A percentile compares a stretch with the other conserved stretches of the same genome.
phyloP scores from a whole-genome alignment of 2,888 invertebrate genomes.

The Mellilla xanthometata region DNA sequence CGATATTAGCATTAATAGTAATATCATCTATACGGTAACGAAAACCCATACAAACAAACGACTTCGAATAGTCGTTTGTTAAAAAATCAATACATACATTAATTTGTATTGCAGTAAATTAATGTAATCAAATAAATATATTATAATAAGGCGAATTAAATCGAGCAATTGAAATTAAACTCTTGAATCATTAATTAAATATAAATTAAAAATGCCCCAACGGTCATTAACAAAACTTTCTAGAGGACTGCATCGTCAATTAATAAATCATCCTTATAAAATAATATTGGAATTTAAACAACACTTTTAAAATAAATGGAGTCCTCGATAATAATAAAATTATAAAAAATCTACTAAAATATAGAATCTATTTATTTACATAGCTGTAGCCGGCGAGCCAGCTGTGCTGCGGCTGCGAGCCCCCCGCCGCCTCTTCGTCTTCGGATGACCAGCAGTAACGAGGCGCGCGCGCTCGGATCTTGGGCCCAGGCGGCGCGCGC shows the following conservation, averaged over 20 bases:
- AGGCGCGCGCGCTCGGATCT: conserved; percentile 43
- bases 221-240: neutral
- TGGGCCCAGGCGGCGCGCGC: conserved; percentile 29
- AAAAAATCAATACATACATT: neutral
- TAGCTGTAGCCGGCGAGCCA: conserved; percentile 92
- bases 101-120: too few relatives aligned
- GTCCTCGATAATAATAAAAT: conserved; percentile 12
- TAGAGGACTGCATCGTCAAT: conserved; percentile 10
- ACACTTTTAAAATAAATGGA: conserved; percentile 16
- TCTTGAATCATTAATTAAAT: too few relatives aligned
- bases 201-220: conserved; percentile 16
- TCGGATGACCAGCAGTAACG: conserved; percentile 85
- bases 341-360: conserved; percentile 55
- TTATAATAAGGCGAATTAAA: neutral
- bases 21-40: conserved; percentile 21
- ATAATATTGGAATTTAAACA: conserved; percentile 10
- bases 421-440: conserved; percentile 84
- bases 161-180: too few relatives aligned
- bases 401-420: conserved; percentile 87
- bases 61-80: neutral
- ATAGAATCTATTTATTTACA: conserved; percentile 65
- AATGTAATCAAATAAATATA: too few relatives aligned
- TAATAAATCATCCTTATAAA: too few relatives aligned
- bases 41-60: conserved; percentile 18
- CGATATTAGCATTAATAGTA: neutral